Percentiles rank a stretch among this genome's conserved stretches.
These are phyloP conservation scores for Aldrovandia affinis DNA, from an alignment of 2,797 vertebrate species.

Conservation along the genomic window DNA sequence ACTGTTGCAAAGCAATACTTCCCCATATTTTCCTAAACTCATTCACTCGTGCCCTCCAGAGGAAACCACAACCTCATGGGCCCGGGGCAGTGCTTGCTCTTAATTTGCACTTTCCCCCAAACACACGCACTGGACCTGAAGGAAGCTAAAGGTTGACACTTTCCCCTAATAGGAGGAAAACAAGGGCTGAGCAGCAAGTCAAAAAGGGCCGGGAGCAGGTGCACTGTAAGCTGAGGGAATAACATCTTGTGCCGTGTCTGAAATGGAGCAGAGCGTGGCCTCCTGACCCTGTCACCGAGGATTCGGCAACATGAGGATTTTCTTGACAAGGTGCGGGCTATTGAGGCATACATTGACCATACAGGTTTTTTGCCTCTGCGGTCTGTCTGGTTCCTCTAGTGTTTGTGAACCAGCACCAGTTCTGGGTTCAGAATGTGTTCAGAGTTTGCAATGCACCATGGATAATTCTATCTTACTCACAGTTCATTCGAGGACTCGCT, in stretches of 20 bases:
- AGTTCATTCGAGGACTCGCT: slow-evolving; percentile 23
- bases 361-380: neutral
- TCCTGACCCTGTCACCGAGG: slow-evolving; percentile 40
- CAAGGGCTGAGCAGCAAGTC: neutral
- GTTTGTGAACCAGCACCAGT: slow-evolving; percentile 37
- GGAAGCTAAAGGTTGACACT: neutral
- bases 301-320: neutral
- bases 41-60: neutral
- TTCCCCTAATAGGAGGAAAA: slow-evolving; percentile 20
- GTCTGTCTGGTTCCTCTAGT: slow-evolving; percentile 39
- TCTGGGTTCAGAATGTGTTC: neutral
- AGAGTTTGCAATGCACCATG: neutral
- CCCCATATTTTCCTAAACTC: neutral
- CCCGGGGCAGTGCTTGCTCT: neutral
- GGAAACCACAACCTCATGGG: neutral
- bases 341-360: neutral
- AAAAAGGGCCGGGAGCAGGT: neutral
- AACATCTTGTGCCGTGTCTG: neutral
- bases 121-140: neutral
- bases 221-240: too few species aligned
- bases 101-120: neutral
- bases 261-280: slow-evolving; percentile 18
- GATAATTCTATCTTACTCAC: slow-evolving; percentile 6
- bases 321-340: neutral
- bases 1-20: too few species aligned